Evolutionary conservation across 2,113 vertebrate genomes (phyloP), one percentile per base, ranked within the genome.

Genomic region (Anseranas semipalmata): DNA sequence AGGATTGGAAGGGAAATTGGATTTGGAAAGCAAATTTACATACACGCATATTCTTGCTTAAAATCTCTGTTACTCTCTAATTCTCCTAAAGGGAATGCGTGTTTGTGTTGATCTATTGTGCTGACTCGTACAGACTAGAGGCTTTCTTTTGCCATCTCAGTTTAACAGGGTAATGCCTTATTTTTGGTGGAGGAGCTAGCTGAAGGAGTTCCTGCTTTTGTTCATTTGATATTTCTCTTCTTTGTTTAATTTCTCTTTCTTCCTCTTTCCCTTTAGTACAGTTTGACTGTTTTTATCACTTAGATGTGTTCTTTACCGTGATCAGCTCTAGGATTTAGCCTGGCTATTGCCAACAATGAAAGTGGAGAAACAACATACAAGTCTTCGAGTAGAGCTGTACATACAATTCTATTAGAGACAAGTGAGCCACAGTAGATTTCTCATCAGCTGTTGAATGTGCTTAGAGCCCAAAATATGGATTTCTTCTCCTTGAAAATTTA

Each of bases 1-100:
- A 37, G 74, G 32, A 93, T 92, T 3, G 4, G 59, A 87, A 94
- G 43, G 82, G 82, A 60, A 85, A 72, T 46, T 78, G 56, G 55
- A 89, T 91, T 94, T 87, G 50, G 87, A 89, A 95, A 87, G 77
- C 43, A 59, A 93, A 71, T 12, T 46, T 84, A 46, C 9, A 41
- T 0, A 16, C 60, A 43, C 50, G 58, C 2, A 0, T 24, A 63
- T 18, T 82, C 48, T 53, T 81, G 45, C 32, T 84, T 89, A 82
- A 94, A 92, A 73, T 89, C 71, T 86, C 71, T 56, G 8, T 75
- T 77, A 19, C 60, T 78, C 15, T 53, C 27, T 75, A 65, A n/a
- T 79, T 95, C 43, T 90, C 2, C 35, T 45, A 1, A 58, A n/a
- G n/a, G 37, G 41, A 65, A 68, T 14, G 39, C 48, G 19, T 1